A percentile compares a stretch with the other conserved stretches of the same genome.
phyloP scores from a whole-genome alignment of 2,113 vertebrate genomes.

The Centrocercus urophasianus region DNA sequence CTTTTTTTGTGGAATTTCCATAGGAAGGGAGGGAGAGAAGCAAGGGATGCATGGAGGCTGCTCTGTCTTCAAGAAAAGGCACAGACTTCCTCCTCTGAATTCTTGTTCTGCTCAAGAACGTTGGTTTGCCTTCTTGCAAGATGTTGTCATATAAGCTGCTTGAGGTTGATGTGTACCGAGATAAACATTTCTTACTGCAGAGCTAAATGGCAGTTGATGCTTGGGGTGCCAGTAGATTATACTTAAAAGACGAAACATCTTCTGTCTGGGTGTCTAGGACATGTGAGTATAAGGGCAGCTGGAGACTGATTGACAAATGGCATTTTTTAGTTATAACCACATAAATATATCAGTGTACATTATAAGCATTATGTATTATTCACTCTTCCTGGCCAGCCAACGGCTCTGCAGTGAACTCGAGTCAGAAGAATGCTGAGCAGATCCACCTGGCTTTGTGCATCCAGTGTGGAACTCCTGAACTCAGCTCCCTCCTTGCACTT shows the following conservation, averaged over 20 bases:
- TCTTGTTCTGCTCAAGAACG: neutral
- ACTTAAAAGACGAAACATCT: neutral
- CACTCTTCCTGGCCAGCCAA: neutral
- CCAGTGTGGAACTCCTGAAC: rapidly evolving
- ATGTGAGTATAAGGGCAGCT: neutral
- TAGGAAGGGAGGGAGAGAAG: neutral
- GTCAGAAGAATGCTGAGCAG: neutral
- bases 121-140: neutral
- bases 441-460: neutral
- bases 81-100: neutral
- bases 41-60: neutral
- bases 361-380: neutral
- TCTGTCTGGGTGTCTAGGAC: neutral
- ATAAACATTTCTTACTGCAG: neutral
- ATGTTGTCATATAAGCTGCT: neutral
- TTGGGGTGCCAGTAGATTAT: neutral
- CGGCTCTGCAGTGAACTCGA: neutral
- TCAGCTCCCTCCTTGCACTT: neutral
- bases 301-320: rapidly evolving
- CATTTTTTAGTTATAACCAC: neutral
- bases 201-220: neutral
- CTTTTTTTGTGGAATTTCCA: neutral
- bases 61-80: neutral
- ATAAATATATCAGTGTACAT: neutral
- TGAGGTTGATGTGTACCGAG: neutral